Percentiles rank a stretch among this genome's conserved stretches.
Evolutionary conservation across 64 coral and sea anemone genomes (phyloP).

Genomic region (Platygyra sinensis): DNA sequence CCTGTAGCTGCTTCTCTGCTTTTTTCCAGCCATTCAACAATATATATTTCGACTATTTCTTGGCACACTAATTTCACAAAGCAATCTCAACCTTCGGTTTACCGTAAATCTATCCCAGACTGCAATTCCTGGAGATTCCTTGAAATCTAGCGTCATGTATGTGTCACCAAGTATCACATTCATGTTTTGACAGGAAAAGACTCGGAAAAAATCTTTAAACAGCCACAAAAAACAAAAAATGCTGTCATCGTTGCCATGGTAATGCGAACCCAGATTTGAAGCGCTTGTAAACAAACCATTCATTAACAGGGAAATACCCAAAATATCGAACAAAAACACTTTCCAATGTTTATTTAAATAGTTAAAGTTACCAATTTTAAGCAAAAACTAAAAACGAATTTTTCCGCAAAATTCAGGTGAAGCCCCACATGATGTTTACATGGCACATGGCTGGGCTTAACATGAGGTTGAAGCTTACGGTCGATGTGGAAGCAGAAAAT

Average conservation of each 20-base stretch:
- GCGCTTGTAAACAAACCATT: not conserved
- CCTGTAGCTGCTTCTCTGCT: conserved; percentile 62
- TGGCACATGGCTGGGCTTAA: too few species aligned
- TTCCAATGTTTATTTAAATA: too few species aligned
- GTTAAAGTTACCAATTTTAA: conserved; percentile 46
- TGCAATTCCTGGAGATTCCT: conserved; percentile 26
- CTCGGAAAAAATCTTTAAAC: conserved; percentile 17
- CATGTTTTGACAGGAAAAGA: conserved; percentile 42
- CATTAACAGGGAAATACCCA: not conserved
- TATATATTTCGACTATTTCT: conserved; percentile 46
- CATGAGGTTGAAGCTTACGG: too few species aligned
- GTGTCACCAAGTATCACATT: conserved; percentile 50
- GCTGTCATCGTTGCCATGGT: conserved; percentile 24
- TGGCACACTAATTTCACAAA: not conserved
- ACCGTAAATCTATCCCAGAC: conserved; percentile 31
- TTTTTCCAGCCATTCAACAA: conserved; percentile 71
- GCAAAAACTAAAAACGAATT: conserved; percentile 22
- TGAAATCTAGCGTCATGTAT: conserved; percentile 49
- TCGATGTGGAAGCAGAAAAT: too few species aligned
- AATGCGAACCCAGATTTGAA: conserved; percentile 11
- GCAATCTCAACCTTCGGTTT: conserved; percentile 13
- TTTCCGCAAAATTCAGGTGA: conserved; percentile 50
- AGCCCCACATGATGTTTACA: too few species aligned
- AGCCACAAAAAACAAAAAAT: conserved; percentile 27
- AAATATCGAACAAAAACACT: conserved; percentile 30